Evolutionary conservation across 2,797 vertebrate species (phyloP).

Genomic region (Cichlasoma orientale): DNA sequence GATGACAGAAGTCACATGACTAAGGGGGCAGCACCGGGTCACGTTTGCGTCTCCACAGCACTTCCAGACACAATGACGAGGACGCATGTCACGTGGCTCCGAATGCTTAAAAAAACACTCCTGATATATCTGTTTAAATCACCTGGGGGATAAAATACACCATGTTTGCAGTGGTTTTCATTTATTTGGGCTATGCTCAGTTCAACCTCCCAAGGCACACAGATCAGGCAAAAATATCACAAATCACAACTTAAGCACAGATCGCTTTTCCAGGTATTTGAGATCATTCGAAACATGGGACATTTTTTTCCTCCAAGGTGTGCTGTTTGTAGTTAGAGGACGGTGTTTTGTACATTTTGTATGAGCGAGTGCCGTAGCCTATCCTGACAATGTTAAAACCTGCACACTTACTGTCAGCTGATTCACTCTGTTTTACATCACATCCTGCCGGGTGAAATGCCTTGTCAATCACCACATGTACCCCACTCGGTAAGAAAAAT

Average conservation of each 20-base stretch:
- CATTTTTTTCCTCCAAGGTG: conserved; percentile 54
- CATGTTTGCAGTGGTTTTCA: conserved; percentile 77
- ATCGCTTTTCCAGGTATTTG: conserved; percentile 49
- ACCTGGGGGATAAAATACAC: conserved; percentile 69
- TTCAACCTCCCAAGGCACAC: conserved; percentile 36
- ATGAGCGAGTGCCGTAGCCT: conserved; percentile 96
- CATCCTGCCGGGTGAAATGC: conserved; percentile 73
- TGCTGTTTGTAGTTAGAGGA: conserved; percentile 94
- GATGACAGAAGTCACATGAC: conserved; percentile 99
- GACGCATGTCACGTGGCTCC: conserved; percentile 76
- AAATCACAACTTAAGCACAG: conserved; percentile 66
- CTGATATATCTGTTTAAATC: conserved; percentile 67
- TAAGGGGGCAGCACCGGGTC: conserved; percentile 83
- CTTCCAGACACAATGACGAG: conserved; percentile 90
- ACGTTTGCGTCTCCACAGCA: conserved; percentile 90
- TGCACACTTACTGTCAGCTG: conserved; percentile 88
- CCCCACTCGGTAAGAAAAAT: conserved; percentile 66
- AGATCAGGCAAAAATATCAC: conserved; percentile 40
- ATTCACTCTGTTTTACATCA: conserved; percentile 79
- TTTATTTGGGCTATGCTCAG: conserved; percentile 47
- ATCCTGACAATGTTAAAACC: conserved; percentile 87
- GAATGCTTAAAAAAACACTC: conserved; percentile 63
- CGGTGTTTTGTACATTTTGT: conserved; percentile 99
- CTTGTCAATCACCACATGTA: conserved; percentile 50
- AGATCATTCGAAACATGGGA: conserved; percentile 64